These are phyloP conservation scores for Aproaerema taeniolella DNA, from an alignment of 2,888 invertebrate species.

Conservation along the genomic window DNA sequence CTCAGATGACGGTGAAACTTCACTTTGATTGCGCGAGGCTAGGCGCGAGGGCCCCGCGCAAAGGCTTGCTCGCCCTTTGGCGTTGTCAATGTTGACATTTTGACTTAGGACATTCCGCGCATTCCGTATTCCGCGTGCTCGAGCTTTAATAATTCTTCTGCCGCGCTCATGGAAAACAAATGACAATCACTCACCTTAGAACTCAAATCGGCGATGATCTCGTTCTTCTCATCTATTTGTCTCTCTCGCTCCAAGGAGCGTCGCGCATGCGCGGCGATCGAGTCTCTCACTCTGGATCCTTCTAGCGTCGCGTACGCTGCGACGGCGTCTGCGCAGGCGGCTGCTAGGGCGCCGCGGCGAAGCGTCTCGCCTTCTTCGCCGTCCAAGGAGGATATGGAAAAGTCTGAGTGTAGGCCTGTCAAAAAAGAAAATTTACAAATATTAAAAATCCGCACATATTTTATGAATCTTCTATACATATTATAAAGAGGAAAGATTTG, in stretches of 20 bases:
- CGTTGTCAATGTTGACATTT: too few relatives aligned
- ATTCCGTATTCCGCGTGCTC: too few relatives aligned
- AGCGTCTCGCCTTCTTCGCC: slow-evolving; percentile 74
- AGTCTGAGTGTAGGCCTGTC: slow-evolving; percentile 82
- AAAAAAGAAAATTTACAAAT: slow-evolving; percentile 17
- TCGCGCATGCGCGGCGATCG: slow-evolving; percentile 86
- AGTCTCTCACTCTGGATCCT: slow-evolving; percentile 84
- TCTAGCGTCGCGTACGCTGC: slow-evolving; percentile 85
- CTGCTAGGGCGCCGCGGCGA: slow-evolving; percentile 79
- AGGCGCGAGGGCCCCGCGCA: too few relatives aligned
- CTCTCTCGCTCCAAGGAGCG: slow-evolving; percentile 86
- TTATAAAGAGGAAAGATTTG: too few relatives aligned
- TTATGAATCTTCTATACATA: too few relatives aligned
- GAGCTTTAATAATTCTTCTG: too few relatives aligned
- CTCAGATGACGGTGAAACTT: too few relatives aligned
- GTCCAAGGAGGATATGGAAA: slow-evolving; percentile 80
- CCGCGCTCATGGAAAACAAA: too few relatives aligned
- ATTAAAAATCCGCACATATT: too few relatives aligned
- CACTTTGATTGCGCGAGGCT: too few relatives aligned
- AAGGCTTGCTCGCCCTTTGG: too few relatives aligned
- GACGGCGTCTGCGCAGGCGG: slow-evolving; percentile 86
- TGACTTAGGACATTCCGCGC: too few relatives aligned
- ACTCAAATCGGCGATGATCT: slow-evolving; percentile 87
- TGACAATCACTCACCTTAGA: slow-evolving; percentile 80
- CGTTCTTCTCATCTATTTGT: slow-evolving; percentile 88